Percentiles rank a stretch among this genome's conserved stretches.
phyloP scores from a whole-genome alignment of 64 coral and sea anemone species.

The Montipora capricornis region DNA sequence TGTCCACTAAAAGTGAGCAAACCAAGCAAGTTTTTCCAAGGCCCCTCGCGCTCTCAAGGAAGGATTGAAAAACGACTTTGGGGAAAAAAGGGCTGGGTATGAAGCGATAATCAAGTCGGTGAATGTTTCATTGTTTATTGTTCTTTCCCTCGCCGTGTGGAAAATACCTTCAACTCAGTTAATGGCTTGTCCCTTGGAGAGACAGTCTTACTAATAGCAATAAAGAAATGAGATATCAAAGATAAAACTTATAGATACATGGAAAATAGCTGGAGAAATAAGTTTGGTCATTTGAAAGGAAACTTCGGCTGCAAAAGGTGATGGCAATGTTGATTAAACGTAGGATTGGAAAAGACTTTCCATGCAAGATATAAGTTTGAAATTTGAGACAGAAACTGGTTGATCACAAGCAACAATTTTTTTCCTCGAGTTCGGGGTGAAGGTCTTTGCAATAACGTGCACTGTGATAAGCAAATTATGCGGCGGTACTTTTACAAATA shows the following conservation, averaged over 20 bases:
- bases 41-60: too few species aligned
- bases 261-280: slow-evolving; percentile 39
- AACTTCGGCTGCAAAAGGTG: slow-evolving; percentile 15
- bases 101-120: neutral
- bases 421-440: too few species aligned
- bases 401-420: too few species aligned
- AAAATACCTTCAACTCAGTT: slow-evolving; percentile 58
- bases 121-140: slow-evolving; percentile 45
- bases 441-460: too few species aligned
- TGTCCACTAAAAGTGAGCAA: too few species aligned
- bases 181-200: slow-evolving; percentile 27
- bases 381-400: too few species aligned
- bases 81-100: too few species aligned
- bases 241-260: slow-evolving; percentile 39
- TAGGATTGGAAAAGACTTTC: neutral
- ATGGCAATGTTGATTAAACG: neutral
- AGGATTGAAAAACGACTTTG: too few species aligned
- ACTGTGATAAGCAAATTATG: too few species aligned
- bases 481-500: neutral
- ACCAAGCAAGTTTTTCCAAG: too few species aligned
- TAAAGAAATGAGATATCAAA: slow-evolving; percentile 24
- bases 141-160: slow-evolving; percentile 47
- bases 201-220: slow-evolving; percentile 19
- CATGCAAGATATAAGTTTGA: too few species aligned
- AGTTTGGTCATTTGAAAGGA: slow-evolving; percentile 5